A percentile compares a stretch with the other conserved stretches of the same genome.
Evolutionary conservation across 1,140 invertebrate genomes (phyloP).

Genomic region (Tetranychus urticae): DNA sequence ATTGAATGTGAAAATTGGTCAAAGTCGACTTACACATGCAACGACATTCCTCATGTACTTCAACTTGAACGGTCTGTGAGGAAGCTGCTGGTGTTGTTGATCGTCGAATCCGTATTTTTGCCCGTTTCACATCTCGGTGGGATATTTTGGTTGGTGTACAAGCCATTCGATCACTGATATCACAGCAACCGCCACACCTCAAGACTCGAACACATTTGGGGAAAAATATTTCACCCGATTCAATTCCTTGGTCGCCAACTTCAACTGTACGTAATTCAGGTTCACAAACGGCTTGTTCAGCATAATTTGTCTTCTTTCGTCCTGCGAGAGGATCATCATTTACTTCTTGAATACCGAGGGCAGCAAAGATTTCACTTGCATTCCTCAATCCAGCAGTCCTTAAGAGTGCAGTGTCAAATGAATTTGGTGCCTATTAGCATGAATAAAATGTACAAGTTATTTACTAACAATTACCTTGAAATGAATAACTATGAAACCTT

Average conservation of each 20-base stretch:
- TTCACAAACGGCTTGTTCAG: neutral
- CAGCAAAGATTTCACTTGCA: neutral
- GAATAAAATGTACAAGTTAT: neutral
- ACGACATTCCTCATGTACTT: slow-evolving; percentile 4
- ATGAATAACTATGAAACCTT: too few relatives aligned
- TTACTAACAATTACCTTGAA: too few relatives aligned
- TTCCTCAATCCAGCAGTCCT: neutral
- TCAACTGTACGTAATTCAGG: neutral
- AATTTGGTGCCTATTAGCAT: neutral
- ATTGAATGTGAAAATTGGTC: neutral
- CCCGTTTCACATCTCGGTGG: neutral
- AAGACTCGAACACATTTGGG: slow-evolving; percentile 1
- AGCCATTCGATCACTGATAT: neutral
- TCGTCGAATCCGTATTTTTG: neutral
- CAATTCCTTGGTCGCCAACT: neutral
- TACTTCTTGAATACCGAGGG: neutral
- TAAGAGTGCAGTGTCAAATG: neutral
- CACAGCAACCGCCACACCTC: slow-evolving; percentile 5
- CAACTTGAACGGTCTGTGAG: neutral
- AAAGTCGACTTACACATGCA: neutral
- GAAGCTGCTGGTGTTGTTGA: neutral
- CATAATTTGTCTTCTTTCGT: neutral
- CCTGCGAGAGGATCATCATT: neutral
- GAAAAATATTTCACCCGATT: neutral
- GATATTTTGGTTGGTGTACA: slow-evolving; percentile 1